These are phyloP conservation scores for Narcine bancroftii DNA, from an alignment of 2,113 vertebrate species.

Conservation along the genomic window DNA sequence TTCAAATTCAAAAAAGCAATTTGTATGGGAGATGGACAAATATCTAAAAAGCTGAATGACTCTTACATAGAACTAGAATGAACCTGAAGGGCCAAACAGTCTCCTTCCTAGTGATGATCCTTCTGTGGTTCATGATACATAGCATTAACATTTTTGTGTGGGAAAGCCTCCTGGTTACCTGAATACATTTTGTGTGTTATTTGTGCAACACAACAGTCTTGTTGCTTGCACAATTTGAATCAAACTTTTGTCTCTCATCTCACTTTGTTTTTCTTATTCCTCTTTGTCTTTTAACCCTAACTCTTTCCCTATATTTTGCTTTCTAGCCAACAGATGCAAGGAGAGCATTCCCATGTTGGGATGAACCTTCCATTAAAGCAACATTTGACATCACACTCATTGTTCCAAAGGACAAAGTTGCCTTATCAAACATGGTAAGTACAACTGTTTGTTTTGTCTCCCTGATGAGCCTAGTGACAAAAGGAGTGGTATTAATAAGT, in stretches of 20 bases:
- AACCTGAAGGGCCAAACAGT: too few species aligned
- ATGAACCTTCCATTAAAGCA: constrained; percentile 95
- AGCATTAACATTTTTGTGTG: background rate
- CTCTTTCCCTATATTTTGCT: background rate
- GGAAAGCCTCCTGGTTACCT: background rate
- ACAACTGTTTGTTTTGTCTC: background rate
- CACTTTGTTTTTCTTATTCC: background rate
- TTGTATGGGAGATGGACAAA: too few species aligned
- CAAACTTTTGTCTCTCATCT: background rate
- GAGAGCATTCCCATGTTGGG: constrained; percentile 97
- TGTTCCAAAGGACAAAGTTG: constrained; percentile 92
- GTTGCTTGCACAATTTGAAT: background rate
- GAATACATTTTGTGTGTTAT: background rate
- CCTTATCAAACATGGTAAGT: constrained; percentile 97
- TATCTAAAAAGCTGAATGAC: too few species aligned
- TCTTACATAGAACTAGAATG: too few species aligned
- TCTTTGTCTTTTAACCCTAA: constrained; percentile 14
- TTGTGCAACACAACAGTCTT: background rate
- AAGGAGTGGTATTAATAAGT: background rate
- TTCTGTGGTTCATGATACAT: too few species aligned
- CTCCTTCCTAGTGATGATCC: too few species aligned
- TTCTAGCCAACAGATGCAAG: constrained; percentile 89
- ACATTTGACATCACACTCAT: constrained; percentile 93
- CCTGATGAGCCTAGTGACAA: background rate
- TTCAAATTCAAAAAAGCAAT: too few species aligned